Base-by-base conservation (phyloP, 2,113 vertebrate genomes). In the Oriolus oriolus region DNA sequence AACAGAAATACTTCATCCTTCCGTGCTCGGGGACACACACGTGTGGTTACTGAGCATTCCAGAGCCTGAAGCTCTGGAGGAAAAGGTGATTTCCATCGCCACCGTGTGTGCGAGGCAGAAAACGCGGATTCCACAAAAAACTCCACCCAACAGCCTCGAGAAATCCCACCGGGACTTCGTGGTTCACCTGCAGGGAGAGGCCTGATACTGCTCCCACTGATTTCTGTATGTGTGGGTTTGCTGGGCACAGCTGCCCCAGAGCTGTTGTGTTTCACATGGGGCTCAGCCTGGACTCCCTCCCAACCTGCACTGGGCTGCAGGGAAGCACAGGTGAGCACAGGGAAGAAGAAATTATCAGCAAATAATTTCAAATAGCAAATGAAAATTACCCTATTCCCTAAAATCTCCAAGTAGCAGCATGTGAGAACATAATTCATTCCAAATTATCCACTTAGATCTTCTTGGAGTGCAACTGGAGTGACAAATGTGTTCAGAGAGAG, bases 11-110 rank as follows among this genome's bases (percentile, higher is more conserved):
- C 24, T 70, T 42, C 17, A 10, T 33, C 54, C 16, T 37, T 9
- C 56, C 11, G 5, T 7, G 41, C 37, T 14, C 2, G 9, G 65
- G 14, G 47, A 56, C 49, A 11, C 8, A 35, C 74, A 56, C 26
- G 16, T 18, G 70, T 11, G 59, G 37, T 64, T 59, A 21, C 7
- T 10, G 17, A 56, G 52, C 41, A 13, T 7, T 27, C 11, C 19
- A 28, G 41, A 89, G 24, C 44, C 26, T 11, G 7, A 15, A 28
- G 52, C 78, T 65, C 21, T 4, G 66, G 14, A 33, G 45, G 41
- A 84, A 85, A 89, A 79, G 27, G 71, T 13, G 82, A 85, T 63
- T 85, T 90, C 79, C 54, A 59, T 19, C 87, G 90, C 95, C 95
- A 90, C 87, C 95, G 75, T 70, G 87, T 66, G 96, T 47, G 85